Percentiles rank a stretch among this genome's conserved stretches.
phyloP scores from a whole-genome alignment of 2,113 vertebrate species.

The Bostrychus sinensis region DNA sequence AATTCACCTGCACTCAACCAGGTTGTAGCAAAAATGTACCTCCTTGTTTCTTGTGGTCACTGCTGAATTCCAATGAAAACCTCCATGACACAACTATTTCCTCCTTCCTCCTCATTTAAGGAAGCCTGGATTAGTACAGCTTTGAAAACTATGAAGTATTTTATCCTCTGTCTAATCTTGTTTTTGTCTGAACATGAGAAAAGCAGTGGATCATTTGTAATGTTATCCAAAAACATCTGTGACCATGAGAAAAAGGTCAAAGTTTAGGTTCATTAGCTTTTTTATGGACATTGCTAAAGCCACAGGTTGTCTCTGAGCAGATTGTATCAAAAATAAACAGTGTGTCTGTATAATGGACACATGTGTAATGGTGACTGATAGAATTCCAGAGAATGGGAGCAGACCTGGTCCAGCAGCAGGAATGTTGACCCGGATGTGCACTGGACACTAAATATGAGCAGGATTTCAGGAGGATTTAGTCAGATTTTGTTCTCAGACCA shows the following conservation, averaged over 20 bases:
- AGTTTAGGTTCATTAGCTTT: background rate
- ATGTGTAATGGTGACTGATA: background rate
- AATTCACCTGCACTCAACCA: no score
- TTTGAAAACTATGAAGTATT: background rate
- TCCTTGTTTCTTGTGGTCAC: background rate
- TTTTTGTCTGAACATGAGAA: background rate
- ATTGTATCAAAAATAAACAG: background rate
- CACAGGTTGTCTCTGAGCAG: background rate
- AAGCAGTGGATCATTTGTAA: background rate
- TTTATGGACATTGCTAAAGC: background rate
- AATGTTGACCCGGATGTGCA: slow-evolving; percentile 39
- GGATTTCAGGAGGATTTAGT: slow-evolving; percentile 27
- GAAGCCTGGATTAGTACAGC: background rate
- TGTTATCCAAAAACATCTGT: background rate
- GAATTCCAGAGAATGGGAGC: background rate
- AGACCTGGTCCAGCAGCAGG: slow-evolving; percentile 5
- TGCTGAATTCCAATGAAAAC: background rate
- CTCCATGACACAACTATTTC: background rate
- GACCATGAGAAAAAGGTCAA: background rate
- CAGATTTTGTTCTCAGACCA: slow-evolving; percentile 17
- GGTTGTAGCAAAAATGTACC: no score
- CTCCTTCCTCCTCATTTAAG: background rate
- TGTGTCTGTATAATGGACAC: background rate
- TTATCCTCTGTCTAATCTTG: background rate
- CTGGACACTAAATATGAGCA: slow-evolving; percentile 15